Evolutionary conservation across 2,888 invertebrate genomes (phyloP), one percentile per base, ranked within the genome.

Genomic region (Lepetodrilus schrolli): DNA sequence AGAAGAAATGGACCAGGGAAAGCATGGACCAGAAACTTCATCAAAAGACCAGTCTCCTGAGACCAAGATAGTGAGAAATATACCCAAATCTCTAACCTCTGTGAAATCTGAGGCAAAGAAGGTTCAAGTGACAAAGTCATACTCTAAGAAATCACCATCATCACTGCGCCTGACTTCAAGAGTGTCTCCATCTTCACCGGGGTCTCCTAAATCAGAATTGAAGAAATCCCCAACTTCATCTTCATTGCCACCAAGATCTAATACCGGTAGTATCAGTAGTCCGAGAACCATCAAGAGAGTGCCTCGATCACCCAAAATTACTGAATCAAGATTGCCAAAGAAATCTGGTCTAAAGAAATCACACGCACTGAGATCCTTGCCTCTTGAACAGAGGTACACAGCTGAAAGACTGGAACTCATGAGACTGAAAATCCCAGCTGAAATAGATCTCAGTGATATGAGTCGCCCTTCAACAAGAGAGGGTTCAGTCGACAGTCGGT

Each of bases 401-500:
- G 58, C 58, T 58, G 58, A 58, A 34, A 58, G 30, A 17, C 58
- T 58, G 30, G 58, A 58, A 30, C 26, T 58, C 7, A 58, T 58
- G 58, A 30, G 58, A 58, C 34, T 58, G 23, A 58, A 58, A 30
- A 58, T 58, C 8, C 58, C 58, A 58, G 58, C 58, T n/a, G 58
- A 58, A 17, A 58, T 58, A 34, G 58, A 58, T n/a, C 34, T 58
- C 30, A 58, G 58, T 21, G 58, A 58, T 58, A 34, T 58, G n/a
- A 58, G 58, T 58, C 58, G 58, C 7, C 58, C 58, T 10, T 73
- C 74, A 2, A 75, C 76, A 0, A 50, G 76, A 2, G 76, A 78
- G 30, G 73, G 76, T 36, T 78, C 78, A 4, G 78, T 78, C 7
- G 78, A 78, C 69, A 78, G 76, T 36, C 73, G 75, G 1, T 50